phyloP scores from a whole-genome alignment of 2,113 vertebrate species.

The Regulus satrapa region DNA sequence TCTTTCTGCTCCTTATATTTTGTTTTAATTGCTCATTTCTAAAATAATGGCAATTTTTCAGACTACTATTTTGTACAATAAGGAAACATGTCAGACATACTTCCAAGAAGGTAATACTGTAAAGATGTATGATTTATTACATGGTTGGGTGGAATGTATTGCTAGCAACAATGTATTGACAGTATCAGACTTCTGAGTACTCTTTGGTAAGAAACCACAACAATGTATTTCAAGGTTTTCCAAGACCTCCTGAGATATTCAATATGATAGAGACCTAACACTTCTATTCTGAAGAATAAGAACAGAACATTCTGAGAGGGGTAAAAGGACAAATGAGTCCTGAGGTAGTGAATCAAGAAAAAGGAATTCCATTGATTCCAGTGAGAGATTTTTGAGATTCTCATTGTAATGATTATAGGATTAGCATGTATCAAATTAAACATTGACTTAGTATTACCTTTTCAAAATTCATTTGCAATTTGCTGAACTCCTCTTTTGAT shows the following conservation, averaged over 20 bases:
- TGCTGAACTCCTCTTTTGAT: not conserved
- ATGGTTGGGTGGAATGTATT: not conserved
- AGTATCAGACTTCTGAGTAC: not conserved
- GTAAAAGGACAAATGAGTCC: not conserved
- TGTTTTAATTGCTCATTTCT: slow-evolving; percentile 55
- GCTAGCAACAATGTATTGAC: not conserved
- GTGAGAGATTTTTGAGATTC: not conserved
- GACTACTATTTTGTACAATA: slow-evolving; percentile 74
- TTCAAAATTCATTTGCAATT: not conserved
- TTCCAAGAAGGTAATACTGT: slow-evolving; percentile 38
- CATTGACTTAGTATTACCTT: not conserved
- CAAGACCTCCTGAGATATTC: not conserved
- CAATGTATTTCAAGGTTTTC: not conserved
- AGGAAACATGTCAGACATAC: slow-evolving; percentile 52
- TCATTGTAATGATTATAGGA: not conserved
- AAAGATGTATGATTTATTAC: not conserved
- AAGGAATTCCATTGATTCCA: not conserved
- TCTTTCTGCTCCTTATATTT: slow-evolving; percentile 32
- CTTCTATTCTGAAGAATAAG: not conserved
- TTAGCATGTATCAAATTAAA: not conserved
- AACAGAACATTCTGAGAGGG: not conserved
- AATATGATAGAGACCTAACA: not conserved
- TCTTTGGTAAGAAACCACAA: not conserved
- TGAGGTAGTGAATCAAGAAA: not conserved
- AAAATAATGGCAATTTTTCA: slow-evolving; percentile 73